Conservation (phyloP, 1,140 invertebrate species). For the Trachymyrmex septentrionalis region DNA sequence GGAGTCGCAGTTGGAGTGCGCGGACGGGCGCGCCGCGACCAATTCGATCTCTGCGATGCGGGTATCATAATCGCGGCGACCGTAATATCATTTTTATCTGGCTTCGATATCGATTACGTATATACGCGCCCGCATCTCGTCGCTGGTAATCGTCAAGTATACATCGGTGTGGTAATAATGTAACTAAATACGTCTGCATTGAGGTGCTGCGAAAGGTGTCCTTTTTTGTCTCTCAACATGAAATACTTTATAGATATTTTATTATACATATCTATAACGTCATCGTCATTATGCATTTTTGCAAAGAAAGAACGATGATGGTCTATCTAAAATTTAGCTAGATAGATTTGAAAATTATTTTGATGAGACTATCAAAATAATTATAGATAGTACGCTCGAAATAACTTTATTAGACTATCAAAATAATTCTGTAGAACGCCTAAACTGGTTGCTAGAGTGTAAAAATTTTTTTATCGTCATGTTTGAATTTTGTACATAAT, state of each 20-base stretch:
- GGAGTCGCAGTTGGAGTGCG: constrained; percentile 22
- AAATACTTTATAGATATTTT: neutral
- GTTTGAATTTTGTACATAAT: too few species aligned
- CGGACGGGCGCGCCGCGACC: constrained; percentile 14
- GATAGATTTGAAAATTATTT: too few species aligned
- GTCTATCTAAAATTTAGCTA: too few species aligned
- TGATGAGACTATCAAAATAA: too few species aligned
- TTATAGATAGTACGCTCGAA: too few species aligned
- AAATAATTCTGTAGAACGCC: too few species aligned
- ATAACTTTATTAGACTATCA: too few species aligned
- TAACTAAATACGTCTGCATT: constrained; percentile 37
- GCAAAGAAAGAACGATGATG: too few species aligned
- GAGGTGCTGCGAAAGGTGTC: neutral
- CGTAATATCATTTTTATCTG: constrained; percentile 63
- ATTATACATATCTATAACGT: too few species aligned
- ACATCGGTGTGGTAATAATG: constrained; percentile 40
- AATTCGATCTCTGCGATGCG: constrained; percentile 56
- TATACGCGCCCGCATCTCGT: constrained; percentile 36
- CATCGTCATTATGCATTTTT: too few species aligned
- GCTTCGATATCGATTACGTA: constrained; percentile 60
- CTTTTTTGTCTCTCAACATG: neutral
- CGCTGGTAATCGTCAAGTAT: constrained; percentile 32
- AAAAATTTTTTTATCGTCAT: too few species aligned
- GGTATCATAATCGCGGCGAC: constrained; percentile 60
- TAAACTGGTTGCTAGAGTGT: too few species aligned